Base-by-base conservation (phyloP, 1,140 invertebrate genomes). In the Ips nitidus region DNA sequence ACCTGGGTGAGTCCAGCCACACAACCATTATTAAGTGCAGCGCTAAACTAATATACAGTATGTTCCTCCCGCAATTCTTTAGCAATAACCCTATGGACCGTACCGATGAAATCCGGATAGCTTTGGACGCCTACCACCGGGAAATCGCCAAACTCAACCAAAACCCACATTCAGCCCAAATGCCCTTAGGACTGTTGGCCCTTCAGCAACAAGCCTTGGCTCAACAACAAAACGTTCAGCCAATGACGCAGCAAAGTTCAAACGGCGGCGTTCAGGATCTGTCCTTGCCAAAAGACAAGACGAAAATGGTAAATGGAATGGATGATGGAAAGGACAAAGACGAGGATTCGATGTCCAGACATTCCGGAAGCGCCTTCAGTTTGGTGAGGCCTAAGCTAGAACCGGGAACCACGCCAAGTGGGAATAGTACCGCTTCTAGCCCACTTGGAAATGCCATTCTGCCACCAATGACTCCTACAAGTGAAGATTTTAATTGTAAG, bases 81-180 rank as follows among this genome's bases (percentile, higher is more conserved):
- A 86, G 82, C 83, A 85, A 71, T 80, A 86, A 81, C 42, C 83
- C 84, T 69, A 88, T 90, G 75, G 92, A 90, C 69, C 86, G 90
- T 69, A 90, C 90, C 60, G 94, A 97, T 71, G 92, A 94, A 45
- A 93, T 96, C 77, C 86, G 95, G 69, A 84, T 96, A 84, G 93
- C 93, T 0, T 81, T 97, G 7, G 93, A 95, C 74, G 91, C 94
- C n/a, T 95, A 95, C 80, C 93, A 95, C 77, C 86, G 94, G 47
- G 94, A 97, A 81, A 84, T 97, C 4, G 90, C 92, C 76, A 94
- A 95, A 79, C 82, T 97, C 59, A 93, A 93, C 76, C 86, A 87
- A 61, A 83, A 76, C 71, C 84, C 85, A 72, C 84, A 85, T 64
- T 85, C 84, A 45, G 41, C 56, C 1, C 82, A 81, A 74, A 83